These are phyloP conservation scores for Tachyglossus aculeatus DNA, from an alignment of 2,797 vertebrate genomes.

Conservation along the genomic window DNA sequence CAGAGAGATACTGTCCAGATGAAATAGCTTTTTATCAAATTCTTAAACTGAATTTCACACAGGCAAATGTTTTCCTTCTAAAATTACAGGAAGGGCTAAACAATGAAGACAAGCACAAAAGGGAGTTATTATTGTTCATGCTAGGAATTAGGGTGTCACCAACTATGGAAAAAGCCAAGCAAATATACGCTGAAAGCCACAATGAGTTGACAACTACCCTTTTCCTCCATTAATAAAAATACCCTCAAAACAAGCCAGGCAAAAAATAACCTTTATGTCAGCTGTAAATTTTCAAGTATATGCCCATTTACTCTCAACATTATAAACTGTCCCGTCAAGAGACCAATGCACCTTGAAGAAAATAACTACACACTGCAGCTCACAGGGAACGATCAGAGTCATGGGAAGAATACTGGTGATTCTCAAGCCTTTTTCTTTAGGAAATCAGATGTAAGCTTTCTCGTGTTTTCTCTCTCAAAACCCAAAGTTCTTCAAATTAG, in stretches of 20 bases:
- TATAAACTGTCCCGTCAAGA: conserved; percentile 73
- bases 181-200: conserved; percentile 89
- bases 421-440: background rate
- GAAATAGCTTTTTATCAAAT: too few relatives aligned
- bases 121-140: conserved; percentile 78
- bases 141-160: conserved; percentile 78
- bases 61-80: conserved; percentile 42
- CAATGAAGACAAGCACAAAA: conserved; percentile 60
- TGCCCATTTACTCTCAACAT: conserved; percentile 79
- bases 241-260: conserved; percentile 66
- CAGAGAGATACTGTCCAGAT: conserved; percentile 35
- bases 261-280: conserved; percentile 73
- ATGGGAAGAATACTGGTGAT: background rate
- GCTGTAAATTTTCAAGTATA: conserved; percentile 99
- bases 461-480: background rate
- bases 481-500: too few relatives aligned
- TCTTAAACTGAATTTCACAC: conserved; percentile 52
- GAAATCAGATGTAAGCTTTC: background rate
- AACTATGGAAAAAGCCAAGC: conserved; percentile 93
- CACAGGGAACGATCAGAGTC: conserved; percentile 1
- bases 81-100: conserved; percentile 53
- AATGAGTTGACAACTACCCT: conserved; percentile 82
- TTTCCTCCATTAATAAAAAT: conserved; percentile 27
- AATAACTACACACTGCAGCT: background rate
- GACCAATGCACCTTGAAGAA: conserved; percentile 18